Percentiles rank a stretch among this genome's conserved stretches.
These are phyloP conservation scores for Hystrix brachyura DNA, from an alignment of 2,113 vertebrate genomes.

Conservation along the genomic window DNA sequence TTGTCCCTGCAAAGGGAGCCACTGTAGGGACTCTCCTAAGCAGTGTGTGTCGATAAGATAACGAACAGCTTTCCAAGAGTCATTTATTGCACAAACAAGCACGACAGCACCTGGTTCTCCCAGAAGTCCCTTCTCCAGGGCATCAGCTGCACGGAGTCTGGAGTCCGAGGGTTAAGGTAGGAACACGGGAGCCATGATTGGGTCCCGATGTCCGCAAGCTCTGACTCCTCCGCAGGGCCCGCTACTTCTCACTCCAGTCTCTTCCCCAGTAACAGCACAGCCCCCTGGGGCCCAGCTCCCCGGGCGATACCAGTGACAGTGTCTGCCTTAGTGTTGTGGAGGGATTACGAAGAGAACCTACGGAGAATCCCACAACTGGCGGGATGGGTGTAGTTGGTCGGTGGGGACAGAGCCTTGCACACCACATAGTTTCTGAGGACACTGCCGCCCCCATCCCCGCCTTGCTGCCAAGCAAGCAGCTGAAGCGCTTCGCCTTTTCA, in stretches of 20 bases:
- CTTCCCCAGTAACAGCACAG: neutral
- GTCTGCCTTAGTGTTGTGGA: neutral
- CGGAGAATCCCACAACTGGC: neutral
- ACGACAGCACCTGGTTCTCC: neutral
- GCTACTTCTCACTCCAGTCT: neutral
- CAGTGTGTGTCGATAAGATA: neutral
- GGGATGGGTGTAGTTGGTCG: neutral
- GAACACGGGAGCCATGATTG: neutral
- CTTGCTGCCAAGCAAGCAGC: neutral
- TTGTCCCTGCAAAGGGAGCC: neutral
- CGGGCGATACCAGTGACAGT: rapidly evolving
- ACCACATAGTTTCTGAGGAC: neutral
- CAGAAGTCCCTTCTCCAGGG: neutral
- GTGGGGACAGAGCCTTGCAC: neutral
- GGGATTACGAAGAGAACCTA: neutral
- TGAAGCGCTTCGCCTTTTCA: neutral
- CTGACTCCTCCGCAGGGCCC: neutral
- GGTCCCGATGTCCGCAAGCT: neutral
- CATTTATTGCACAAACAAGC: neutral
- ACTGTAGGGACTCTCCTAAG: neutral
- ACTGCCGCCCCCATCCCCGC: too few species aligned
- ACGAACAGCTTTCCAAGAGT: neutral
- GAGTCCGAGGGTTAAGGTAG: neutral
- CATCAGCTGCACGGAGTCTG: neutral
- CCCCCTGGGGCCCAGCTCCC: neutral